A percentile compares a stretch with the other conserved stretches of the same genome.
Evolutionary conservation across 2,113 vertebrate genomes (phyloP).

Genomic region (Phylloscopus trochilus): DNA sequence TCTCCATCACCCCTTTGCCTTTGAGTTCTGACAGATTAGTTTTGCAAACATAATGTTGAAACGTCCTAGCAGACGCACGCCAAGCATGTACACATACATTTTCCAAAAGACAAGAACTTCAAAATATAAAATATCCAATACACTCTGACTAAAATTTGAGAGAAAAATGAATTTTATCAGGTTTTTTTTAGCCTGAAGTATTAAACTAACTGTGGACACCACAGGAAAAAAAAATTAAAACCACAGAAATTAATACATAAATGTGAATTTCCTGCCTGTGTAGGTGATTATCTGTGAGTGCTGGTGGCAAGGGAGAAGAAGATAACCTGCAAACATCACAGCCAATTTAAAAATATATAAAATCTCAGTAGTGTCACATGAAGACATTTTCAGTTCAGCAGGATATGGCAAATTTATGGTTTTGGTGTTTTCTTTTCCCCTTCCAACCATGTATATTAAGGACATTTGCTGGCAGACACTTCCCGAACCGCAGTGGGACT

Average conservation of each 20-base stretch:
- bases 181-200: background rate
- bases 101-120: background rate
- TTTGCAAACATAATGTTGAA: background rate
- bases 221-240: background rate
- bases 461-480: constrained; percentile 26
- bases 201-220: background rate
- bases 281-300: background rate
- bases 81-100: background rate
- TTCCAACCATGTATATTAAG: background rate
- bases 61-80: background rate
- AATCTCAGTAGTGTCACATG: background rate
- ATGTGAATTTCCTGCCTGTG: background rate
- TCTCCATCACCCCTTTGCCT: background rate
- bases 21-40: background rate
- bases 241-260: background rate
- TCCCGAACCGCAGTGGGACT: background rate
- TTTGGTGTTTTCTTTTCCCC: background rate
- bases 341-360: background rate
- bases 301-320: background rate
- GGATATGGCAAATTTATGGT: background rate
- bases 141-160: background rate
- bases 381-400: background rate
- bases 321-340: background rate
- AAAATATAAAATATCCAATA: background rate
- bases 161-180: background rate